A percentile compares a stretch with the other conserved stretches of the same genome.
These are phyloP conservation scores for Ceratina japonica DNA, from an alignment of 1,140 invertebrate genomes.

Conservation along the genomic window DNA sequence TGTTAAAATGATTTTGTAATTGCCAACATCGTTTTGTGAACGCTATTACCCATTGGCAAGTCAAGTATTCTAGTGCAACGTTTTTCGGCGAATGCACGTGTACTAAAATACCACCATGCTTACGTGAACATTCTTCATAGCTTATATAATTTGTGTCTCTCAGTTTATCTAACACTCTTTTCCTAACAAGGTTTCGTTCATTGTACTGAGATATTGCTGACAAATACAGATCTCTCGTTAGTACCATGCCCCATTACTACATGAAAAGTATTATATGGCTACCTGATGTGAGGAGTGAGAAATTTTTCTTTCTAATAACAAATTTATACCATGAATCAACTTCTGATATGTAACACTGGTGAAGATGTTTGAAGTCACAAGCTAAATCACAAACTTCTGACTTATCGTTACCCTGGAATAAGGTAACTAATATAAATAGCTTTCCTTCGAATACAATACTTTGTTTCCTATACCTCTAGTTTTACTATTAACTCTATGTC, in stretches of 20 bases:
- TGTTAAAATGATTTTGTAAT: conserved; percentile 48
- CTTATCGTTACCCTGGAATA: conserved; percentile 27
- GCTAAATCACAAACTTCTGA: conserved; percentile 53
- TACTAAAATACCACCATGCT: conserved; percentile 51
- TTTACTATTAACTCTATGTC: conserved; percentile 45
- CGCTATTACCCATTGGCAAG: conserved; percentile 51
- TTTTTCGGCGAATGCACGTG: conserved; percentile 30
- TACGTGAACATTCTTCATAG: not conserved
- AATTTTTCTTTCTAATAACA: conserved; percentile 53
- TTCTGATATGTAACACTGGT: conserved; percentile 47
- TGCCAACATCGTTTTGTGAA: conserved; percentile 42
- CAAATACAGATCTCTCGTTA: not conserved
- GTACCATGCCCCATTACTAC: not conserved
- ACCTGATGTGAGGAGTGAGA: conserved; percentile 62
- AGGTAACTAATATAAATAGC: not conserved
- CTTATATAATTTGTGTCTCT: conserved; percentile 36
- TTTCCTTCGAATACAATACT: not conserved
- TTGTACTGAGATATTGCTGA: conserved; percentile 59
- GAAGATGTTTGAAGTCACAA: conserved; percentile 48
- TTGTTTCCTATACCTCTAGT: conserved; percentile 39
- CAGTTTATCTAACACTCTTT: conserved; percentile 36
- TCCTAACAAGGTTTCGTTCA: conserved; percentile 27
- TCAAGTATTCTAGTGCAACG: conserved; percentile 27
- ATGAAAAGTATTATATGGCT: not conserved
- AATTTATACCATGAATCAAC: conserved; percentile 51